Conservation (phyloP, 2,113 vertebrate genomes). For the Sinosuthora webbiana region DNA sequence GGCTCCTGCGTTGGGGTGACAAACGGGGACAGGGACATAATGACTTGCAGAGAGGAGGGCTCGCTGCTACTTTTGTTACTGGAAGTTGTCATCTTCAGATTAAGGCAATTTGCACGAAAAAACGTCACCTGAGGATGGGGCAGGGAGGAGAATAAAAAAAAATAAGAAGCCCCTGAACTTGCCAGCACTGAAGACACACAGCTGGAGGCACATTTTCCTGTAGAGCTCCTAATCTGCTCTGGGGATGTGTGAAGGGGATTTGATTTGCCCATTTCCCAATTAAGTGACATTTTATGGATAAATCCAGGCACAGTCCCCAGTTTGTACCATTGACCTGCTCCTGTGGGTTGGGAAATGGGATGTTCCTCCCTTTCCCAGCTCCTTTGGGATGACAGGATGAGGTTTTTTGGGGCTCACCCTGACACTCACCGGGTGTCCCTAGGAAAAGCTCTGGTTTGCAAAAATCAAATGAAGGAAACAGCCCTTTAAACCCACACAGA, state of each 20-base stretch:
- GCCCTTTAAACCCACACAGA: background rate
- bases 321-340: background rate
- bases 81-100: conserved; percentile 64
- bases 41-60: conserved; percentile 21
- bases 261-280: conserved; percentile 2
- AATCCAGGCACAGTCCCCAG: background rate
- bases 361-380: background rate
- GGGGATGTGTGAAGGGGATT: background rate
- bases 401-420: background rate
- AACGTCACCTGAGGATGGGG: conserved; percentile 25
- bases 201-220: background rate
- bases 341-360: background rate
- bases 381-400: background rate
- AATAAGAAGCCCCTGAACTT: background rate
- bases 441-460: background rate
- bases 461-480: background rate
- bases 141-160: background rate
- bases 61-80: conserved; percentile 34
- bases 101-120: conserved; percentile 60
- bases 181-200: background rate
- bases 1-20: conserved; percentile 56
- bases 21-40: conserved; percentile 51
- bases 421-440: background rate
- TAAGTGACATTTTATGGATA: conserved; percentile 13
- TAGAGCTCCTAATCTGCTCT: background rate